Conservation (phyloP, 2,888 invertebrate species). For the Hydraecia micacea region DNA sequence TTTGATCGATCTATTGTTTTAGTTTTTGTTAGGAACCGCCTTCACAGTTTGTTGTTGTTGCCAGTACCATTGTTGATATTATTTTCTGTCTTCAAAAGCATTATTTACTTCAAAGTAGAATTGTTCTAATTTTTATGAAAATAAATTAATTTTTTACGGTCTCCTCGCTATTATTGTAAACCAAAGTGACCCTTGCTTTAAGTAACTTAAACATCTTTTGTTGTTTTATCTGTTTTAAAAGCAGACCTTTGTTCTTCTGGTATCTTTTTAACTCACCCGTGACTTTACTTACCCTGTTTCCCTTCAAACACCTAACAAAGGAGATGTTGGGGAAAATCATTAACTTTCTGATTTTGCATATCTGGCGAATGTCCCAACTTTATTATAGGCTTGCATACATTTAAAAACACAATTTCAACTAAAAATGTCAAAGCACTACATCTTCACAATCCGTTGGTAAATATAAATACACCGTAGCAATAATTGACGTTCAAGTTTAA, state of each 20-base stretch:
- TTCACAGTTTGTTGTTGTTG: constrained; percentile 27
- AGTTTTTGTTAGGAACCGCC: constrained; percentile 41
- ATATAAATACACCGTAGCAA: constrained; percentile 1
- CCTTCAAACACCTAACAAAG: not conserved
- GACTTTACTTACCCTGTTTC: not conserved
- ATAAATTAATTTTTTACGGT: not conserved
- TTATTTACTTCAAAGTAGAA: not conserved
- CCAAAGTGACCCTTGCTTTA: not conserved
- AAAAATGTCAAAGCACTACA: not conserved
- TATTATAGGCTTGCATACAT: not conserved
- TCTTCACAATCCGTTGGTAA: constrained; percentile 18
- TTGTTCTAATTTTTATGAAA: not conserved
- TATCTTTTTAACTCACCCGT: not conserved
- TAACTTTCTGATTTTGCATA: not conserved
- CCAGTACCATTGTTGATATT: constrained; percentile 2
- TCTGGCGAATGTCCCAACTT: not conserved
- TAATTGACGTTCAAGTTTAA: constrained; percentile 8
- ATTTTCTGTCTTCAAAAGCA: constrained; percentile 3
- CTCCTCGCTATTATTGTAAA: not conserved
- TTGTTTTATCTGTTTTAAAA: constrained; percentile 8
- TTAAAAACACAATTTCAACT: not conserved
- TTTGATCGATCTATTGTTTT: constrained; percentile 47
- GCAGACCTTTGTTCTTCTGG: not conserved
- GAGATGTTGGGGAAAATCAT: not conserved
- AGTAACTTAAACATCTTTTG: not conserved